Percentiles rank a stretch among this genome's conserved stretches.
These are phyloP conservation scores for Trichopria drosophilae DNA, from an alignment of 2,888 invertebrate species.

Conservation along the genomic window DNA sequence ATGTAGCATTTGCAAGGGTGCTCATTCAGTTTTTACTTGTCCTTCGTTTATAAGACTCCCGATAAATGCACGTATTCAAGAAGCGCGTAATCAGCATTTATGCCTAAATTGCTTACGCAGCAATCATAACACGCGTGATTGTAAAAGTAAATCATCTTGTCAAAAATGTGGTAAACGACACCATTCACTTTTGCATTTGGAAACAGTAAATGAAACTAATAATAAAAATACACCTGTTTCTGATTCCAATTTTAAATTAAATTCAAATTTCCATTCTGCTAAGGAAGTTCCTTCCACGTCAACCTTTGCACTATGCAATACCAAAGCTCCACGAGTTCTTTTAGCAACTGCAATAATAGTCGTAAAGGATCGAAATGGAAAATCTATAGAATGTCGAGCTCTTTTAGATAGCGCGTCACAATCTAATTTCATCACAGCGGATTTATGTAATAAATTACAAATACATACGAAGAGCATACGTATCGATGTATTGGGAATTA, in stretches of 20 bases:
- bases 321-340: too few species aligned
- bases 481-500: not conserved
- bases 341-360: not conserved
- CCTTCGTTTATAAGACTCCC: not conserved
- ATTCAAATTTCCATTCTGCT: too few species aligned
- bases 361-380: not conserved
- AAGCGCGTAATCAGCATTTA: not conserved
- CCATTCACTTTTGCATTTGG: not conserved
- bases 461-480: not conserved
- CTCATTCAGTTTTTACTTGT: too few species aligned
- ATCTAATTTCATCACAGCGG: not conserved
- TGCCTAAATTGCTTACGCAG: too few species aligned
- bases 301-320: too few species aligned
- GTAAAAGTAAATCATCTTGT: not conserved
- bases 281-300: too few species aligned
- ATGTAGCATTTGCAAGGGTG: too few species aligned
- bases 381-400: not conserved
- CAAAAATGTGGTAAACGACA: not conserved
- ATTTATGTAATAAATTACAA: not conserved
- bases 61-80: not conserved
- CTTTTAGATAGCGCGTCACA: conserved; percentile 1
- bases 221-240: too few species aligned
- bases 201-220: too few species aligned
- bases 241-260: too few species aligned
- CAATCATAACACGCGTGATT: conserved; percentile 1